phyloP scores from a whole-genome alignment of 2,113 vertebrate genomes.

The Lepus europaeus region DNA sequence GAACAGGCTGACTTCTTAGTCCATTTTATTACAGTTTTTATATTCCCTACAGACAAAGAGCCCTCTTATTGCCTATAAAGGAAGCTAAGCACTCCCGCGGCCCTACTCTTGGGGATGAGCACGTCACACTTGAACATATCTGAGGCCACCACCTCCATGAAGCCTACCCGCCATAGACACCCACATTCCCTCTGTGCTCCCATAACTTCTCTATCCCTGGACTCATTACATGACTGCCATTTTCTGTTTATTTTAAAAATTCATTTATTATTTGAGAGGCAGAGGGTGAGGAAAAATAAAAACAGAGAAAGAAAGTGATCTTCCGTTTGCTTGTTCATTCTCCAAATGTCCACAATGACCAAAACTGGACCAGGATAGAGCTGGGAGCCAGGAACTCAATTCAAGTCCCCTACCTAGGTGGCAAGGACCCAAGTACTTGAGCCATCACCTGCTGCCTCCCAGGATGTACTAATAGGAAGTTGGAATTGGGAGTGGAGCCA shows the following conservation, averaged over 20 bases:
- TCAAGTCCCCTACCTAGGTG: no score
- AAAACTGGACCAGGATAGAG: no score
- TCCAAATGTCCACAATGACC: no score
- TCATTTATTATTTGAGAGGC: no score
- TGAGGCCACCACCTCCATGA: neutral
- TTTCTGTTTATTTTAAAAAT: neutral
- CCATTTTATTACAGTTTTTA: neutral
- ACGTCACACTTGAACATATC: neutral
- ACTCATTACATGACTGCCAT: neutral
- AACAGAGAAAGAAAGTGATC: no score
- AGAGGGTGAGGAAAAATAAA: no score
- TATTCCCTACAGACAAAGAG: neutral
- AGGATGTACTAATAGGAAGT: no score
- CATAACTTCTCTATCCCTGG: neutral
- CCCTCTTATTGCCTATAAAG: neutral
- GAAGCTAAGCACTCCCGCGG: neutral
- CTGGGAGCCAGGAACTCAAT: no score
- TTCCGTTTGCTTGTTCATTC: no score
- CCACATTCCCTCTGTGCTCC: rapidly evolving
- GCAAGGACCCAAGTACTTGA: no score
- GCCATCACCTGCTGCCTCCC: no score
- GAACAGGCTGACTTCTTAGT: neutral
- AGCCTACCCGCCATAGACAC: neutral
- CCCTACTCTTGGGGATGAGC: neutral
- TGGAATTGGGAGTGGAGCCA: no score